Base-by-base conservation (phyloP, 2,113 vertebrate species). In the Cettia cetti region DNA sequence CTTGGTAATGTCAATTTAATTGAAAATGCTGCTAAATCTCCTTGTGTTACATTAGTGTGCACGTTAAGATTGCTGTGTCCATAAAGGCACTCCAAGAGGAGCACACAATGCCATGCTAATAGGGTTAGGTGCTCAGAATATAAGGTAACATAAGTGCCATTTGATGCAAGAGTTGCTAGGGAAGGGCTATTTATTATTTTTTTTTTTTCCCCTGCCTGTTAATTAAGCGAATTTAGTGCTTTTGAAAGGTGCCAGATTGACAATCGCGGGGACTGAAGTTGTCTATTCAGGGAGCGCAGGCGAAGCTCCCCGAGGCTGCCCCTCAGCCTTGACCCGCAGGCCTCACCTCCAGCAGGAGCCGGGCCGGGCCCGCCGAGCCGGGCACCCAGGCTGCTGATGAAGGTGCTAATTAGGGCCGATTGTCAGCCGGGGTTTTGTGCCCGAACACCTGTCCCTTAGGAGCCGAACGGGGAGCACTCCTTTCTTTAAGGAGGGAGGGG, bases 151-250 rank as follows among this genome's bases (percentile, higher is more conserved):
- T 5, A 97, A 97, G 96, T 89, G 80, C 90, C 82, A 96, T 97
- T 97, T n/a, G 90, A 96, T 80, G 93, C 78, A 89, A 89, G 96
- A 96, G 91, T 96, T 96, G 94, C 95, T 96, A 93, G 90, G 94
- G 93, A 95, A 97, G 90, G 88, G 88, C 90, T 92, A 61, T 94
- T 93, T 74, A 5, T 68, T 44, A 10, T 33, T 56, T 37, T 65
- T 66, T 79, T 53, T 22, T 6, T 1, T 20, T 16, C 7, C 45
- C 6, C 68, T 24, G 72, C 76, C 88, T 40, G 90, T 95, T 96
- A 97, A 97, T 97, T 95, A 97, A 96, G 86, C 72, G 94, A 97
- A 94, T 94, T 54, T 92, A 91, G 86, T 7, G 94, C 96, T 95
- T 96, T 93, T 95, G 93, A 96, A 85, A 95, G 88, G 92, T 96